Conservation (phyloP, 2,113 vertebrate species). For the Malaclemys terrapin region DNA sequence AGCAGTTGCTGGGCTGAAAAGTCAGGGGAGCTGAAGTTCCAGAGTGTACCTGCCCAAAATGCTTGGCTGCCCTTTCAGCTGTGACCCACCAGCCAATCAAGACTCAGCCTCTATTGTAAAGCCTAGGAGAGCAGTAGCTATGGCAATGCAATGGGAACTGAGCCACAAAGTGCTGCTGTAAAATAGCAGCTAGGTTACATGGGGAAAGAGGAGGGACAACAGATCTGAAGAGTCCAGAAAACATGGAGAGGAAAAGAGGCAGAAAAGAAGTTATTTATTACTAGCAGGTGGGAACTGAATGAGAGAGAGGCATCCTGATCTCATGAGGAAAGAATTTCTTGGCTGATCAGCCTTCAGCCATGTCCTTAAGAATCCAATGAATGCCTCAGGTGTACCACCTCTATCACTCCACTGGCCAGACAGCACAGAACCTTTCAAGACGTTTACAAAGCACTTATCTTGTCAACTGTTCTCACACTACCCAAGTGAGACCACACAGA, state of each 20-base stretch:
- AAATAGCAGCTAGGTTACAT: not conserved
- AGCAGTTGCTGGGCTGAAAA: not conserved
- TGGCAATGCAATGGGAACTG: accelerated
- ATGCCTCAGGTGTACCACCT: not conserved
- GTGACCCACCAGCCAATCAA: not conserved
- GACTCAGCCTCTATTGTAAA: not conserved
- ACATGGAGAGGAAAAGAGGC: not conserved
- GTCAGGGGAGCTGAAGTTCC: not conserved
- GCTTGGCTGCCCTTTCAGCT: not conserved
- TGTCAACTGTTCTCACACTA: not conserved
- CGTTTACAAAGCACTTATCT: not conserved
- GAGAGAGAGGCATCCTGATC: not conserved
- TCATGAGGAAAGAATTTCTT: not conserved
- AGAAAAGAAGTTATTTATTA: not conserved
- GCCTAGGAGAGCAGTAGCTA: not conserved
- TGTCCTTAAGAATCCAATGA: not conserved
- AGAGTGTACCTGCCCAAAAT: not conserved
- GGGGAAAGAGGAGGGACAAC: not conserved
- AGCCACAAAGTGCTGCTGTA: not conserved
- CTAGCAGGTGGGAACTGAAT: not conserved
- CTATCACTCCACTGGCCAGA: not conserved
- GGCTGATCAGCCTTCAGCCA: not conserved
- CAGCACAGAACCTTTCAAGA: not conserved
- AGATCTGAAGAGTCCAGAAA: not conserved
- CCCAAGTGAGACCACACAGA: not conserved